A percentile compares a stretch with the other conserved stretches of the same genome.
phyloP scores from a whole-genome alignment of 1,140 invertebrate species.

The Phocides pigmalion region DNA sequence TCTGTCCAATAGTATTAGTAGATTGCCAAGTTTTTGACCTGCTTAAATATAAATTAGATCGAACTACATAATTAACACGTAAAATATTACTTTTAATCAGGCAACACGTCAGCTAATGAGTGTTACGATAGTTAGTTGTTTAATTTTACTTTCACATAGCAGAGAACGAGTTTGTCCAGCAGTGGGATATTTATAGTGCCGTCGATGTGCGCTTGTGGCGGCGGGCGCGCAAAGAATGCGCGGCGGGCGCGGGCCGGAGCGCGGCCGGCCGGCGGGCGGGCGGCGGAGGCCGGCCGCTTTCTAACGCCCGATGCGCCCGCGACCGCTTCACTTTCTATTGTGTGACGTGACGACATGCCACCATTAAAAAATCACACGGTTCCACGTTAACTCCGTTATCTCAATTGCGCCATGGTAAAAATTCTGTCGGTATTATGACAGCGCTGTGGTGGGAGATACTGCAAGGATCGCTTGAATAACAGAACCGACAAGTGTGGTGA shows the following conservation, averaged over 20 bases:
- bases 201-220: constrained; percentile 35
- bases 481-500: neutral
- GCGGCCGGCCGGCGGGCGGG: constrained; percentile 40
- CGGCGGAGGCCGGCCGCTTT: constrained; percentile 62
- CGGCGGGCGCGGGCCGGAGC: constrained; percentile 19
- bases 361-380: constrained; percentile 33
- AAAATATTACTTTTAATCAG: neutral
- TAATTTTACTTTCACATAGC: constrained; percentile 9
- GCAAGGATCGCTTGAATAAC: neutral
- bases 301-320: constrained; percentile 73
- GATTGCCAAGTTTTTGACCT: constrained; percentile 20
- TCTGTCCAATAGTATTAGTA: constrained; percentile 10
- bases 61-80: neutral
- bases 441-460: neutral
- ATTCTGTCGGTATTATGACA: constrained; percentile 1
- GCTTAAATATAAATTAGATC: neutral
- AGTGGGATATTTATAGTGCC: constrained; percentile 8
- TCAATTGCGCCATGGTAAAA: constrained; percentile 5
- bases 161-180: constrained; percentile 11
- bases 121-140: neutral
- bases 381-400: constrained; percentile 19
- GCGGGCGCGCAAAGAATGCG: constrained; percentile 48
- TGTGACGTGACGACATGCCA: constrained; percentile 49
- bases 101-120: neutral
- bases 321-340: constrained; percentile 78